Base-by-base conservation (phyloP, 2,113 vertebrate genomes). In the Megalops atlanticus region DNA sequence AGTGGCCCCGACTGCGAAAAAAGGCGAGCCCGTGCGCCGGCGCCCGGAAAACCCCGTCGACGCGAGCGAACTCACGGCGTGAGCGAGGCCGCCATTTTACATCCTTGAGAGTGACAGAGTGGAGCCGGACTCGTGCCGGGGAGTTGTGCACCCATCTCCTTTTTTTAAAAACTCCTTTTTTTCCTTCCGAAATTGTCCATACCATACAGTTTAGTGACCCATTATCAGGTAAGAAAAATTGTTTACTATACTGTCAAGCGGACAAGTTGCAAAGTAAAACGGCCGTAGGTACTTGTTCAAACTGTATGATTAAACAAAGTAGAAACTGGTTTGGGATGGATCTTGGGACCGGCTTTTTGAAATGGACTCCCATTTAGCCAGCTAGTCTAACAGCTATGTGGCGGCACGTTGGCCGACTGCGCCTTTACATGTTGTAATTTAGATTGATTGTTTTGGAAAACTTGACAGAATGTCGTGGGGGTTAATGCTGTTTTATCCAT, bases 51-150 rank as follows among this genome's bases (percentile, higher is more conserved):
- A 96, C 96, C 95, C 96, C 95, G 90, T 93, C 84, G 91, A 92
- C 89, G 85, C 91, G 90, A 92, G 92, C 92, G 92, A 92, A 93
- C 92, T 92, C 91, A 93, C 94, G 92, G 95, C 93, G 94, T 94
- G 94, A 95, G 93, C 89, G 92, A 96, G 93, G 95, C 96, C 95
- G 96, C 97, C 97, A 97, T 98, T 97, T 97, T 98, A 97, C 96
- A 96, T 96, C 96, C 92, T 92, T 95, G 94, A 95, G 94, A 96
- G 96, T 95, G 93, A 94, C 94, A 95, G 95, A 95, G 93, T 95
- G 93, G 91, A 94, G 95, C 95, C 92, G 94, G 94, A 96, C 92
- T 94, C 94, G 94, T 94, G 93, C 91, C 94, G 94, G 93, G 93
- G 93, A 76, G 91, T 94, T 93, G 93, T 94, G 93, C 91, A 93